Conservation (phyloP, 1,140 invertebrate genomes). For the Yoshiicerus persimilis region DNA sequence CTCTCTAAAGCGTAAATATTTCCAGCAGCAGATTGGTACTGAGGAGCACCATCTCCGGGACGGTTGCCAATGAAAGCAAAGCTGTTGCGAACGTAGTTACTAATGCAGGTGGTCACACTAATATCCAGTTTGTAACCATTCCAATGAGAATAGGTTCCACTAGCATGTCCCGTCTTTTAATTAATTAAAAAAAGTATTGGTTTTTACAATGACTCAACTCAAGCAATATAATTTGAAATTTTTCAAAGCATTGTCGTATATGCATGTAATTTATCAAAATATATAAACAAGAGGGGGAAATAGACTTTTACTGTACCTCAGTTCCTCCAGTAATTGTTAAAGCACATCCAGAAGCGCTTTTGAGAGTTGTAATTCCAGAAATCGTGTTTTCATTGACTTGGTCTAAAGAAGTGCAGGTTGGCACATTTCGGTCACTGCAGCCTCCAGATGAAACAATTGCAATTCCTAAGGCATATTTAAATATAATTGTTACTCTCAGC, state of each 20-base stretch:
- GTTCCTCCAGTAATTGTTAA: constrained; percentile 45
- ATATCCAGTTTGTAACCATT: constrained; percentile 47
- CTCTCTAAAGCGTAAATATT: constrained; percentile 44
- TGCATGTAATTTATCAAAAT: background rate
- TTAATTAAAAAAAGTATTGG: background rate
- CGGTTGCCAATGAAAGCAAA: constrained; percentile 38
- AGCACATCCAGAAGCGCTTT: constrained; percentile 33
- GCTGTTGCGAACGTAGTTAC: constrained; percentile 28
- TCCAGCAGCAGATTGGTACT: constrained; percentile 44
- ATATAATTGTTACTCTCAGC: background rate
- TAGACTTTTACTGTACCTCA: constrained; percentile 30
- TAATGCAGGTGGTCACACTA: constrained; percentile 32
- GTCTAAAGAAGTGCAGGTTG: constrained; percentile 44
- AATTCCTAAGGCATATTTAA: constrained; percentile 19
- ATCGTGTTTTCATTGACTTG: constrained; percentile 33
- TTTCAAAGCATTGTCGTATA: no score
- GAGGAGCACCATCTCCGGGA: constrained; percentile 41
- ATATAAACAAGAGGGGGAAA: background rate
- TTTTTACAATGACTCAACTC: background rate
- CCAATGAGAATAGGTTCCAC: constrained; percentile 43
- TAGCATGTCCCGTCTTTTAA: constrained; percentile 36
- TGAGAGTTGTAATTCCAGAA: constrained; percentile 26
- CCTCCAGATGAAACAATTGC: constrained; percentile 37
- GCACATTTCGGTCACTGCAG: constrained; percentile 38
- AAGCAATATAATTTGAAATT: no score